Base-by-base conservation (phyloP, 37 sponge, comb jelly and placozoan genomes). In the Petrosia ficiformis region DNA sequence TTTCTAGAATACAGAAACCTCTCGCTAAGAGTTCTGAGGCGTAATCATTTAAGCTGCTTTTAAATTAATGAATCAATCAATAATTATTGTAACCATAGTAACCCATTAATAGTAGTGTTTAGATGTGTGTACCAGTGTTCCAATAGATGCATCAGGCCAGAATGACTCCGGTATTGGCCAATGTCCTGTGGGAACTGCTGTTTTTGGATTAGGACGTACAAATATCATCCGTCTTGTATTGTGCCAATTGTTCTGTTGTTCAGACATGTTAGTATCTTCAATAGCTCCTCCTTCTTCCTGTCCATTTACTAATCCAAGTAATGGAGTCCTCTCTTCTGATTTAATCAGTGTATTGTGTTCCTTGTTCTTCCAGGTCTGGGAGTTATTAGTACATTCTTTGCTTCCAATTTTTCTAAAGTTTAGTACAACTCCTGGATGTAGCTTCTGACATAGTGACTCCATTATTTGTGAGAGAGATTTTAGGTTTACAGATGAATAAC, bases 91-190 rank as follows among this genome's bases (percentile, higher is more conserved):
- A n/a, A n/a, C n/a, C n/a, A n/a, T n/a, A n/a, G n/a, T n/a, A n/a
- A n/a, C n/a, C n/a, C n/a, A n/a, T n/a, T n/a, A n/a, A n/a, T n/a
- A n/a, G n/a, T n/a, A n/a, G n/a, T n/a, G n/a, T n/a, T n/a, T n/a
- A n/a, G n/a, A n/a, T n/a, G n/a, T n/a, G n/a, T n/a, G n/a, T n/a
- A n/a, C n/a, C 81, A 96, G 77, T 68, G 57, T 59, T 28, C 59
- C 68, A 21, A 66, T 69, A 39, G 65, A 86, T 24, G 58, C 42
- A 6, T 91, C 90, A 14, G 93, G 91, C 95, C 95, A 98, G 67
- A 89, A 99, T 4, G 84, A 72, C 77, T 99, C 99, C 2, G 99
- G 99, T 31, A 99, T 93, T 24, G 99, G 99, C 99, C 99, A 99
- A 83, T 95, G 94, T 1, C 92, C 94, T 3, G 77, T 43, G 44